A percentile compares a stretch with the other conserved stretches of the same genome.
These are phyloP conservation scores for Oophaga sylvatica DNA, from an alignment of 2,797 vertebrate species.

Conservation along the genomic window DNA sequence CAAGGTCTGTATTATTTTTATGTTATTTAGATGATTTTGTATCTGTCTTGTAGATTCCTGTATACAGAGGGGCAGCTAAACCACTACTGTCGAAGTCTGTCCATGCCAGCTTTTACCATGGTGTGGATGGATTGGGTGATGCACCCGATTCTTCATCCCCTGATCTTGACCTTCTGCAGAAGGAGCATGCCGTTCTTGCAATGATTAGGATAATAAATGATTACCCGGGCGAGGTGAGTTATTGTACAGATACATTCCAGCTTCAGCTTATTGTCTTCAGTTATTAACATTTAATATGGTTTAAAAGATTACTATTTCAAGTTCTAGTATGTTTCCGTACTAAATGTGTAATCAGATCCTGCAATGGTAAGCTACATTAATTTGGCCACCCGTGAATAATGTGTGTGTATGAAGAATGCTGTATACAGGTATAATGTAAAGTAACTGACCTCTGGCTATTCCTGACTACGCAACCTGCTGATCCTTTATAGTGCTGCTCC, in stretches of 20 bases:
- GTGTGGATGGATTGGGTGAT: constrained; percentile 78
- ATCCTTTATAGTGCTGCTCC: no score
- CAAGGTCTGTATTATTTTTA: not conserved
- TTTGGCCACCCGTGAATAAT: no score
- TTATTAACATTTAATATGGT: not conserved
- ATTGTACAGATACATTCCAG: not conserved
- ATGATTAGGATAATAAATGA: constrained; percentile 77
- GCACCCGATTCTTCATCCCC: constrained; percentile 73
- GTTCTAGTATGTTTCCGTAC: not conserved
- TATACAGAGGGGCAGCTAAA: constrained; percentile 73
- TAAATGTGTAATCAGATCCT: no score
- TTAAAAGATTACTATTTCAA: not conserved
- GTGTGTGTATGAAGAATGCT: no score
- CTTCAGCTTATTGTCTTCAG: not conserved
- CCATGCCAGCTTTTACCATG: constrained; percentile 70
- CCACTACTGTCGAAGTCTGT: constrained; percentile 70
- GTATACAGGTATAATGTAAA: no score
- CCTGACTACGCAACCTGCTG: no score
- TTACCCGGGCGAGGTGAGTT: constrained; percentile 75
- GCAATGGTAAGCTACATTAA: no score
- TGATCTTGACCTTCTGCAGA: constrained; percentile 70
- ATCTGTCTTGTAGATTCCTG: constrained; percentile 74
- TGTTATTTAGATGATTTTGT: not conserved
- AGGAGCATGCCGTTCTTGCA: constrained; percentile 71
- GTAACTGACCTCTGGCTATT: no score